Base-by-base conservation (phyloP, 2,797 vertebrate genomes). In the Erpetoichthys calabaricus region DNA sequence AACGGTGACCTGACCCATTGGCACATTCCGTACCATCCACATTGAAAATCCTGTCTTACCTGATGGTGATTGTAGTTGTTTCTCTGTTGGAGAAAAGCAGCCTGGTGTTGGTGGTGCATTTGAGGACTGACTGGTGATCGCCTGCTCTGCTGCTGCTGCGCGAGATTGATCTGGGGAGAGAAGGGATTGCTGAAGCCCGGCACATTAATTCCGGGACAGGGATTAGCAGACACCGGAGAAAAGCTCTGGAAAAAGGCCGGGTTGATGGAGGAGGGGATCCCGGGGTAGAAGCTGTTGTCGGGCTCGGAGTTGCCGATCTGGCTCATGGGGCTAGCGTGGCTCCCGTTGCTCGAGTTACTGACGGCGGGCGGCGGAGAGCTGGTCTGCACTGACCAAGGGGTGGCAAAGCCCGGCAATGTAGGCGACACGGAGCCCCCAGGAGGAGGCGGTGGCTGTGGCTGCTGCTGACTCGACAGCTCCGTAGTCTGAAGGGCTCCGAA, bases 61-160 rank as follows among this genome's bases (percentile, higher is more conserved):
- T 95, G 92, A 68, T 95, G 92, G 71, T 93, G 94, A 86, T 91
- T 94, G 84, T 94, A 93, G 70, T 87, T 89, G 87, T 91, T 97
- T 74, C 91, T 82, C 79, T 95, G 92, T 79, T 94, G 94, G 63
- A 93, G 83, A 74, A 90, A 96, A 63, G 89, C 88, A 51, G 90
- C 89, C 78, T 89, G 91, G 75, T 89, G 89, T 62, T 87, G 89
- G 59, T 78, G 83, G 62, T 87, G 89, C 68, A 91, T 86, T 83
- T 94, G 91, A 44, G 93, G 91, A 65, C 91, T 94, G 69, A 89
- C 88, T 7, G 93, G 91, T 57, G 91, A 94, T 60, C 91, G 77
- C 70, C 91, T 87, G 68, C 80, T 94, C 62, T 71, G 77, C 53
- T 81, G 84, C 78, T 82, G 87, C 64, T 82, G 87, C 55, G 83